Conservation (phyloP, 2,113 vertebrate species). For the Ceratotherium simum region DNA sequence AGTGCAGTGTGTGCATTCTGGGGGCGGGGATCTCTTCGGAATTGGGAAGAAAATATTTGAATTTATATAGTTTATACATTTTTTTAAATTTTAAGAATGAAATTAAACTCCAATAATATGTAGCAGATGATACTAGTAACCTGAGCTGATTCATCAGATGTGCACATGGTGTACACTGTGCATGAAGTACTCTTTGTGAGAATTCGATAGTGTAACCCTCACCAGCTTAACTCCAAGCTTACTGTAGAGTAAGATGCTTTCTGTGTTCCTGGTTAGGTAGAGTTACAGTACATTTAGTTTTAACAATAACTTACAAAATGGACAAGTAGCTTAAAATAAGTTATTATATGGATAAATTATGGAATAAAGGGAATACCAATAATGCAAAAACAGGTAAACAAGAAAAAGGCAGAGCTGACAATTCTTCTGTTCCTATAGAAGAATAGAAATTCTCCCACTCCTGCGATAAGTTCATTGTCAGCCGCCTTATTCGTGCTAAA, state of each 20-base stretch:
- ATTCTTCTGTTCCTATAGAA: neutral
- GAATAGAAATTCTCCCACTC: neutral
- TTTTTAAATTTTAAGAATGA: neutral
- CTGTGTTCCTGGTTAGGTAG: neutral
- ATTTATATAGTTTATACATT: neutral
- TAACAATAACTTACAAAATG: neutral
- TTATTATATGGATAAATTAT: neutral
- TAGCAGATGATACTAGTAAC: too few relatives aligned
- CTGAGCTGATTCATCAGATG: neutral
- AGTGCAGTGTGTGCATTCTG: neutral
- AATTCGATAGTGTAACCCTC: accelerated
- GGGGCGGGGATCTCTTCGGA: neutral
- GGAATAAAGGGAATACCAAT: neutral
- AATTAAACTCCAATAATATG: neutral
- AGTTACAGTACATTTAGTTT: neutral
- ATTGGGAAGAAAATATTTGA: neutral
- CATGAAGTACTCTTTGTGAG: accelerated
- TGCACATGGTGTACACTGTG: accelerated
- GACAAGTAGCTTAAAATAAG: neutral
- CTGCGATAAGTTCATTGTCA: neutral
- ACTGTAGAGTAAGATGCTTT: neutral
- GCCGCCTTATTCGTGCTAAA: neutral
- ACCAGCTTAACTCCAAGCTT: neutral
- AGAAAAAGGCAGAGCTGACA: neutral
- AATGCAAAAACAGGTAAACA: neutral